Percentiles rank a stretch among this genome's conserved stretches.
Conservation (phyloP, 2,113 vertebrate genomes). For the Charina bottae region DNA sequence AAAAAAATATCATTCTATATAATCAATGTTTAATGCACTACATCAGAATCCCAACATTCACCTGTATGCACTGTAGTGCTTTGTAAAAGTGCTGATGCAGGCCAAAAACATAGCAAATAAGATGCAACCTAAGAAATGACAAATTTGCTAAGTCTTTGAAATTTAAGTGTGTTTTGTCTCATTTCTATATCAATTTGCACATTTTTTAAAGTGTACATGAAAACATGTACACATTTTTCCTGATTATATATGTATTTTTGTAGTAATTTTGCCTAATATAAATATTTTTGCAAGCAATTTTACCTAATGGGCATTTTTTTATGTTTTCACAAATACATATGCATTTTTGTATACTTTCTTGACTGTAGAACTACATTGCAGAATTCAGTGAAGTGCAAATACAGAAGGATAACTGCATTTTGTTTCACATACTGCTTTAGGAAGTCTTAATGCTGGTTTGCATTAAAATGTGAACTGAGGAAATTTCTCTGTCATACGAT, state of each 20-base stretch:
- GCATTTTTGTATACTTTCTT: background rate
- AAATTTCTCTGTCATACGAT: background rate
- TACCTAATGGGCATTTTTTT: background rate
- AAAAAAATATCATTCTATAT: background rate
- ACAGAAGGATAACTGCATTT: background rate
- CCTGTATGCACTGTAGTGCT: background rate
- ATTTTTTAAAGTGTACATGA: background rate
- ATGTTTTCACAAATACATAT: background rate
- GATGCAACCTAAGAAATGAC: background rate
- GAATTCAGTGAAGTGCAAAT: background rate
- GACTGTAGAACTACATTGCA: background rate
- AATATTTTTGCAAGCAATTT: slow-evolving; percentile 9
- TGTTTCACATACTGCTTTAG: background rate
- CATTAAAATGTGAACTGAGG: background rate
- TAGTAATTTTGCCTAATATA: background rate
- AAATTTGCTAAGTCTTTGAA: background rate
- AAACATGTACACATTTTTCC: background rate
- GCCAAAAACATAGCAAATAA: background rate
- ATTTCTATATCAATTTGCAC: slow-evolving; percentile 3
- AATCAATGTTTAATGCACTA: background rate
- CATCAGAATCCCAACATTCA: background rate
- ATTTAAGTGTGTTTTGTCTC: too few species aligned
- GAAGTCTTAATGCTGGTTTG: background rate
- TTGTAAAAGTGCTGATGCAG: background rate
- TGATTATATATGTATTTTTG: background rate